phyloP scores from a whole-genome alignment of 2,797 vertebrate genomes.

The Tiaroga cobitis region DNA sequence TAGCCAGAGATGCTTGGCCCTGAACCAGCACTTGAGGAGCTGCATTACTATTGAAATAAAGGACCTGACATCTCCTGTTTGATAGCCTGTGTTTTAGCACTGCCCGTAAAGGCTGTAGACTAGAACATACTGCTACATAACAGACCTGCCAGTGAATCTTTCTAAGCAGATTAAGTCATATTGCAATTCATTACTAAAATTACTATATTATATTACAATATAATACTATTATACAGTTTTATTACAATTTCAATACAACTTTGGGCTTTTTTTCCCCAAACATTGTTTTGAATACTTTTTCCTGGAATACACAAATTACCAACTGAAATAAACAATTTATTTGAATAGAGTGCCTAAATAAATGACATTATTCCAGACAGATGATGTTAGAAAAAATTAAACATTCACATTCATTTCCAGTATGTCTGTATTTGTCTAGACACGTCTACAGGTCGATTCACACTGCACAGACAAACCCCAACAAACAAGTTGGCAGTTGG shows the following conservation, averaged over 20 bases:
- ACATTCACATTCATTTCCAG: background rate
- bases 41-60: conserved; percentile 31
- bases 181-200: background rate
- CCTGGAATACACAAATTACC: background rate
- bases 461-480: too few relatives aligned
- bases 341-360: background rate
- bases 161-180: conserved; percentile 7
- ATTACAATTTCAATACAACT: background rate
- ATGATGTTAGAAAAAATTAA: background rate
- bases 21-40: conserved; percentile 23
- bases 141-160: background rate
- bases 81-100: conserved; percentile 18
- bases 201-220: background rate
- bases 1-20: conserved; percentile 19
- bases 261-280: background rate
- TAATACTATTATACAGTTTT: background rate
- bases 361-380: background rate
- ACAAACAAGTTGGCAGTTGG: too few relatives aligned
- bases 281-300: background rate
- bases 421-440: background rate
- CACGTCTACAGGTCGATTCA: background rate
- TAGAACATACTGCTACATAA: conserved; percentile 8
- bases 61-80: conserved; percentile 8
- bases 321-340: background rate
- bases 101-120: conserved; percentile 1